These are phyloP conservation scores for Odontophorus gujanensis DNA, from an alignment of 2,113 vertebrate species.

Conservation along the genomic window DNA sequence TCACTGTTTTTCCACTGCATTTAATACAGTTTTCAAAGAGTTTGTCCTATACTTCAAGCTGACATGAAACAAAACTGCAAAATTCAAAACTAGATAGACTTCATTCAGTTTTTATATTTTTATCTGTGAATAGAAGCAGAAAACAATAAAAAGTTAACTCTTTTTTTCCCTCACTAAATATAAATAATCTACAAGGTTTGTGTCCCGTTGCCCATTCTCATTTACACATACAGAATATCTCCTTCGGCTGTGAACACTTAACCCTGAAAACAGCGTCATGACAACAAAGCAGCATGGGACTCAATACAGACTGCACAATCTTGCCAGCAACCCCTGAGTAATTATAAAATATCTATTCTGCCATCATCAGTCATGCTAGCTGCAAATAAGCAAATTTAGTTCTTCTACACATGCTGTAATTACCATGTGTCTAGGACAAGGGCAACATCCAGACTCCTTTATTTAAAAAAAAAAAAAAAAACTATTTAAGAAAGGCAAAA, in stretches of 20 bases:
- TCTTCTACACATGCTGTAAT: not conserved
- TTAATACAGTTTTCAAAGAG: not conserved
- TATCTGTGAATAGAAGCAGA: not conserved
- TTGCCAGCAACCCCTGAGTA: not conserved
- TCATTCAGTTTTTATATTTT: not conserved
- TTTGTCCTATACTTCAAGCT: not conserved
- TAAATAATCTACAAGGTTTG: not conserved
- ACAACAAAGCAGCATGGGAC: not conserved
- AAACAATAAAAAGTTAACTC: not conserved
- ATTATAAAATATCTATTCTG: not conserved
- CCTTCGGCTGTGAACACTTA: not conserved
- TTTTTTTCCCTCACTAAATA: not conserved
- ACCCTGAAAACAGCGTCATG: not conserved
- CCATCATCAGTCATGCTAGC: not conserved
- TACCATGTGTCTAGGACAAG: not conserved
- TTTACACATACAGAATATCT: not conserved
- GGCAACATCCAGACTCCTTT: not conserved
- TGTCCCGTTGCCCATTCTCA: not conserved
- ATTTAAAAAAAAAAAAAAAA: not conserved
- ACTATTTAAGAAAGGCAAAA: not conserved
- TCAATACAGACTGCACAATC: not conserved
- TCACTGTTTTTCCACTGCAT: not conserved
- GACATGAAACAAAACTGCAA: not conserved
- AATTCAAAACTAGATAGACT: not conserved
- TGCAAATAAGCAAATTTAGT: not conserved